phyloP scores from a whole-genome alignment of 2,113 vertebrate species.

The Gyps fulvus region DNA sequence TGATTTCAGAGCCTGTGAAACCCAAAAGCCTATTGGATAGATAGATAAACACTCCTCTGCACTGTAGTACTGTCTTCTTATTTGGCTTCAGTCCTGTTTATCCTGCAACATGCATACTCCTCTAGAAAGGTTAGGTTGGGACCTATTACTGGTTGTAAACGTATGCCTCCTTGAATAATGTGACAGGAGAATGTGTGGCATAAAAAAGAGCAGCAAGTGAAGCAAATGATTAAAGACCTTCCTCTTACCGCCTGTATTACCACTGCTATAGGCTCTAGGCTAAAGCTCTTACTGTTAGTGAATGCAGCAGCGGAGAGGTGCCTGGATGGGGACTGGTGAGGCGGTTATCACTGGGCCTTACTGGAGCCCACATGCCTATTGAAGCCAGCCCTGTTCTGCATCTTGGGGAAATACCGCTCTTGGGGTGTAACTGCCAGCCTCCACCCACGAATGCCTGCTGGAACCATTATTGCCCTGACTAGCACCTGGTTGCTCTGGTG shows the following conservation, averaged over 20 bases:
- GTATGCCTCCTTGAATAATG: not conserved
- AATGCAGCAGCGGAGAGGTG: not conserved
- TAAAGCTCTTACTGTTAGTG: not conserved
- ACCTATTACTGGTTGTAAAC: not conserved
- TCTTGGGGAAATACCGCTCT: not conserved
- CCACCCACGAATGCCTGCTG: not conserved
- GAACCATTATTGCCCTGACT: not conserved
- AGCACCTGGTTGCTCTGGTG: not conserved
- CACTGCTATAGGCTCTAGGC: not conserved
- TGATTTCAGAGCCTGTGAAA: not conserved
- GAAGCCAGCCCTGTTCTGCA: not conserved
- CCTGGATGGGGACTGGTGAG: not conserved
- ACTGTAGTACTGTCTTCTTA: not conserved
- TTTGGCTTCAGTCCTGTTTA: not conserved
- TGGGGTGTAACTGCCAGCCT: not conserved
- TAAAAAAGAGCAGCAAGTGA: not conserved
- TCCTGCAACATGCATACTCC: not conserved
- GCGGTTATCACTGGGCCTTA: not conserved
- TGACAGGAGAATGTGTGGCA: not conserved
- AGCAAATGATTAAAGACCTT: not conserved
- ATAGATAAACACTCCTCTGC: not conserved
- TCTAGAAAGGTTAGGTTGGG: not conserved
- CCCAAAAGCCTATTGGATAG: not conserved
- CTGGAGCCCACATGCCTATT: not conserved
- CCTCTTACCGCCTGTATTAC: not conserved